Percentiles rank a stretch among this genome's conserved stretches.
These are phyloP conservation scores for Elmis aenea DNA, from an alignment of 2,888 invertebrate species.

Conservation along the genomic window DNA sequence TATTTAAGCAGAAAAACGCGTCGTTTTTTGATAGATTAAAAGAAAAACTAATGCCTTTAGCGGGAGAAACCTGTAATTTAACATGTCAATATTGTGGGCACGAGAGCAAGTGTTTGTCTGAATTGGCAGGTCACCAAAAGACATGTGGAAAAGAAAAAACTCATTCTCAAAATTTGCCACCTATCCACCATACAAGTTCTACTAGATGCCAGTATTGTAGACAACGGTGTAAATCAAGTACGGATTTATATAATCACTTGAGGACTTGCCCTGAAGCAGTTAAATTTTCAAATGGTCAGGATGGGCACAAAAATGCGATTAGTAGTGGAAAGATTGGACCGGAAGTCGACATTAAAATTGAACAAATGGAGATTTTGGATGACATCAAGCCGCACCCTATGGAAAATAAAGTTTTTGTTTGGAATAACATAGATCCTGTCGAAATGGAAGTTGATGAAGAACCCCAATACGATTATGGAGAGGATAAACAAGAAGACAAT, in stretches of 20 bases:
- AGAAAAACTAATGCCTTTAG: constrained; percentile 63
- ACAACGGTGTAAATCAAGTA: constrained; percentile 79
- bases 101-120: constrained; percentile 75
- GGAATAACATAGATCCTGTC: constrained; percentile 63
- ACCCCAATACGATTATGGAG: constrained; percentile 41
- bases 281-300: constrained; percentile 28
- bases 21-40: constrained; percentile 81
- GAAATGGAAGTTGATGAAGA: constrained; percentile 37
- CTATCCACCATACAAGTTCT: constrained; percentile 56
- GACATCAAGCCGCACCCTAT: constrained; percentile 62
- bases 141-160: constrained; percentile 53
- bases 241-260: constrained; percentile 71
- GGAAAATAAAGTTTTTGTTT: constrained; percentile 78
- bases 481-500: constrained; percentile 42
- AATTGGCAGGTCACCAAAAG: constrained; percentile 75
- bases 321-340: constrained; percentile 3
- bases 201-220: constrained; percentile 82
- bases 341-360: constrained; percentile 21
- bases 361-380: constrained; percentile 29
- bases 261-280: constrained; percentile 62
- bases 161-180: constrained; percentile 28
- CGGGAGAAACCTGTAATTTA: constrained; percentile 61
- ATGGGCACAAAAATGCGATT: constrained; percentile 19
- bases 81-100: constrained; percentile 68
- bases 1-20: constrained; percentile 61